Evolutionary conservation across 2,797 vertebrate genomes (phyloP), one percentile per base, ranked within the genome.

Genomic region (Syngnathus acus): DNA sequence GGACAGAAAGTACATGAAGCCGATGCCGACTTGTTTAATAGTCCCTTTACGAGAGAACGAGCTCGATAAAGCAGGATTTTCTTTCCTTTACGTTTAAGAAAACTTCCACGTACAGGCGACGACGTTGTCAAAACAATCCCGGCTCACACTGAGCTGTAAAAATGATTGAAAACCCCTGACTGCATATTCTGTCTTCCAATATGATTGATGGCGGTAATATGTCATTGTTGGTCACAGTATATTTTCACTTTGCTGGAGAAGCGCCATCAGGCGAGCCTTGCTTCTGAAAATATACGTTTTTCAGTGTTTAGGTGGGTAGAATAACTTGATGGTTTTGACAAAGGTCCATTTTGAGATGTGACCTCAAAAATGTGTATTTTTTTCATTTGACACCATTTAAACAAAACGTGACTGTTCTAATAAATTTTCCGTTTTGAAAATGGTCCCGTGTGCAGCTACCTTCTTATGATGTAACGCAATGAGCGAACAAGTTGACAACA

Each of bases 161-260:
- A 57, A 57, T 57, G 55, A 57, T 57, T 57, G 55, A 57, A 57
- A 37, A 17, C 55, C 32, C 32, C 14, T 26, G 17, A 57, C 55
- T 57, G 55, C 55, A 57, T 57, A 57, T 57, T 32, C 55, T 57
- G 26, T 57, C 55, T 57, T 37, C 1, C 26, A 57, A 57, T 37
- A 16, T 57, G 55, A 57, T 26, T 37, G 55, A 57, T 57, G 55
- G 9, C 14, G 37, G 26, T 37, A 57, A 57, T 57, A 57, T 37
- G 55, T 57, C 55, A 57, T 37, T 57, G 55, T 64, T 70, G 43
- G 21, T 37, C 26, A 16, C 32, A 37, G 55, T 57, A 57, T 37
- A 57, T 17, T 38, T 38, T 37, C 26, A 7, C 54, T 57, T 57
- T 3, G 26, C 55, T 57, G 26, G 26, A 37, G 55, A 37, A 57